Conservation (phyloP, 2,888 invertebrate genomes). For the Chymomyza caudatula region DNA sequence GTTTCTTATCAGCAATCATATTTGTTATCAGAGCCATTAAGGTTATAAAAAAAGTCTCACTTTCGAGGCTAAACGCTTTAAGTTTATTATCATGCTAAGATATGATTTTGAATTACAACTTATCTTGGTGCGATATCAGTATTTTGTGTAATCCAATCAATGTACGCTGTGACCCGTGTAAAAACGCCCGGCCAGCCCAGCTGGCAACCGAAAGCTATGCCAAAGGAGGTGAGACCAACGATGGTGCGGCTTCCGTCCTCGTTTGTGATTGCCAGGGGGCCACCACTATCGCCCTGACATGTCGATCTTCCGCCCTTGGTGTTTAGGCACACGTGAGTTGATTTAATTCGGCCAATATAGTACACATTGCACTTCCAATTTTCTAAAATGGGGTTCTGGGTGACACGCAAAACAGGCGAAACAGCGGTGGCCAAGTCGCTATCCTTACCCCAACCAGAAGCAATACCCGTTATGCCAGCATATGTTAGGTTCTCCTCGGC, state of each 20-base stretch:
- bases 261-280: constrained; percentile 41
- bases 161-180: constrained; percentile 61
- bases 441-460: constrained; percentile 72
- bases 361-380: constrained; percentile 43
- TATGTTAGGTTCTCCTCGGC: constrained; percentile 47
- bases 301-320: constrained; percentile 50
- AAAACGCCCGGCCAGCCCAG: constrained; percentile 64
- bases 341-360: constrained; percentile 39
- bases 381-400: constrained; percentile 41
- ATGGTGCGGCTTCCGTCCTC: constrained; percentile 28
- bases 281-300: constrained; percentile 64
- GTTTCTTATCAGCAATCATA: not conserved
- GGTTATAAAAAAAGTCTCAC: not conserved
- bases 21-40: not conserved
- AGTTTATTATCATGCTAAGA: not conserved
- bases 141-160: constrained; percentile 55
- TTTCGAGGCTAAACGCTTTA: not conserved
- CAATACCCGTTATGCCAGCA: constrained; percentile 40
- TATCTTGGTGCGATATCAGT: not conserved
- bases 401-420: constrained; percentile 29
- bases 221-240: constrained; percentile 68
- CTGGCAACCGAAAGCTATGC: constrained; percentile 57
- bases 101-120: not conserved
- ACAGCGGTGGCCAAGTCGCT: constrained; percentile 39
- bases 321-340: constrained; percentile 51